Evolutionary conservation across 2,113 vertebrate species (phyloP), one percentile per base, ranked within the genome.

Genomic region (Tyrannus savana): DNA sequence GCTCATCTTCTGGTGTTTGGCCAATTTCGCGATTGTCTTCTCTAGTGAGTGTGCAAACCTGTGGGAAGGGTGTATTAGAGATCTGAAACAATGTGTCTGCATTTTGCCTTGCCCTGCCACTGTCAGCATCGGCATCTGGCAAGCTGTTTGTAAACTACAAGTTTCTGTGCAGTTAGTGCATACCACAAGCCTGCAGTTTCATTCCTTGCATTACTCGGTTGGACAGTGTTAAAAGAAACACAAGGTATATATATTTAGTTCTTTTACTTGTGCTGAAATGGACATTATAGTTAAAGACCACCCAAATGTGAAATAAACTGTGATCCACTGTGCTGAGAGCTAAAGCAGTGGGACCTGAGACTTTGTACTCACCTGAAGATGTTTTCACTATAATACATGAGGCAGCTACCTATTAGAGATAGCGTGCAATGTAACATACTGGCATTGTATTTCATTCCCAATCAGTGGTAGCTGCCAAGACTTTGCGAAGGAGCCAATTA

Each of bases 31-130:
- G 98, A 98, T 99, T 99, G 97, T 99, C 99, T 97, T 99, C 99
- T 92, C 98, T 98, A 56, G 99, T 99, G 95, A 99, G 98, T 63
- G 99, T 99, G 95, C 99, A 99, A 37, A 99, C 99, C 99, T 99
- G 95, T 90, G 1, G 8, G 56, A 46, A 63, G 89, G 41, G 68
- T 14, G 53, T 8, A 23, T 22, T 46, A 77, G 63, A 67, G 17
- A 33, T 46, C 28, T 53, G 62, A 67, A 78, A 39, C 19, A 11
- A 35, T 12, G 6, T 18, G 37, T 53, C 39, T 60, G 46, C 12
- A 2, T 62, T 74, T 30, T 23, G 31, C 77, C 52, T 76, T 64
- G 66, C 59, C 22, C 55, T 46, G 18, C 31, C 37, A 24, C 62
- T 49, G 47, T 37, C 4, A 3, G 35, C 2, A 0, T 4, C 62